These are phyloP conservation scores for Myotis daubentonii DNA, from an alignment of 2,797 vertebrate genomes.

Conservation along the genomic window DNA sequence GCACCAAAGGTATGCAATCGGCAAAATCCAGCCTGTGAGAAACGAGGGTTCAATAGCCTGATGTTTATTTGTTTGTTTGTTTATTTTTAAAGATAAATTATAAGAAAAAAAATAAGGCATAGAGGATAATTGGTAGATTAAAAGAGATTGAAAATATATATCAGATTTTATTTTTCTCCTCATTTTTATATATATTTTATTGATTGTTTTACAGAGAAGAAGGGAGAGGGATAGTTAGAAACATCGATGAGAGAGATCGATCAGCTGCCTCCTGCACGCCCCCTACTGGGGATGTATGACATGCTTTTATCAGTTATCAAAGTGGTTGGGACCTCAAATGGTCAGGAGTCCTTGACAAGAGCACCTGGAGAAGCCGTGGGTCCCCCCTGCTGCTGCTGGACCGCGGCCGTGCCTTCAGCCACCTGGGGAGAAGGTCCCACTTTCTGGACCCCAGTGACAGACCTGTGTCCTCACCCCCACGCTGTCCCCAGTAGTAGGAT, in stretches of 20 bases:
- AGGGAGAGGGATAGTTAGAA: too few relatives aligned
- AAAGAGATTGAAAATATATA: background rate
- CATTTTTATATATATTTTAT: too few relatives aligned
- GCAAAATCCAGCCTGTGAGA: background rate
- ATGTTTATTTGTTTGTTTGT: too few relatives aligned
- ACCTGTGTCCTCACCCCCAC: background rate
- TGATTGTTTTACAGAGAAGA: too few relatives aligned
- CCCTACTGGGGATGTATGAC: too few relatives aligned
- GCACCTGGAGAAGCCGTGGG: background rate
- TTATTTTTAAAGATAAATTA: slow-evolving; percentile 15
- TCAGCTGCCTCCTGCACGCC: too few relatives aligned
- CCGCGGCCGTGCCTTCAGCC: background rate
- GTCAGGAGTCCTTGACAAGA: background rate
- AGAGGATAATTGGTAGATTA: background rate
- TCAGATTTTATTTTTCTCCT: background rate
- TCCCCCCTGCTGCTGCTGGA: background rate
- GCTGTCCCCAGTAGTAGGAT: background rate
- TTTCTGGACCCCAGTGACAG: background rate
- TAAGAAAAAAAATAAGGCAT: background rate
- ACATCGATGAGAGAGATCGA: too few relatives aligned
- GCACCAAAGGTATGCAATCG: background rate
- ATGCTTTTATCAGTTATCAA: background rate
- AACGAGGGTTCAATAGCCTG: background rate
- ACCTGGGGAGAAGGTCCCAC: background rate
- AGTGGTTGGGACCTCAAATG: background rate